phyloP scores from a whole-genome alignment of 1,140 invertebrate species.

The Solenopsis fugax region DNA sequence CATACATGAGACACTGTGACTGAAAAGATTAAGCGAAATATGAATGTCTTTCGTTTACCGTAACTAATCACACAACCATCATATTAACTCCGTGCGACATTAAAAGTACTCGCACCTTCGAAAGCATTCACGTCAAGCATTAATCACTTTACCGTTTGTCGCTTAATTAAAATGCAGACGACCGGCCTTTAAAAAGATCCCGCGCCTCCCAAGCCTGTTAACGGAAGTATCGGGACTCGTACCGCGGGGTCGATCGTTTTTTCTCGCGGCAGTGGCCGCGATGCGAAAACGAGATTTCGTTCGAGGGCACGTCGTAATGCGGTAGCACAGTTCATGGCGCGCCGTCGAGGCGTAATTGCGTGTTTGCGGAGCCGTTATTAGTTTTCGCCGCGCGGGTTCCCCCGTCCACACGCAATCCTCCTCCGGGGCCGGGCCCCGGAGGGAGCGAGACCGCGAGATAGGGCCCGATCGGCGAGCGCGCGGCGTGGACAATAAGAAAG shows the following conservation, averaged over 20 bases:
- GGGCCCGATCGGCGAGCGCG: constrained; percentile 34
- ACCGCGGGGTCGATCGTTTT: constrained; percentile 53
- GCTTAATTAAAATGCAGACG: constrained; percentile 54
- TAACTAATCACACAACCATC: not conserved
- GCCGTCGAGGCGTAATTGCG: constrained; percentile 80
- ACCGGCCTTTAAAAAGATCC: constrained; percentile 15
- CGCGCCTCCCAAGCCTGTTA: constrained; percentile 37
- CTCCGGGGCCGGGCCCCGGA: constrained; percentile 30
- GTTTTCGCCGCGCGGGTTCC: constrained; percentile 76
- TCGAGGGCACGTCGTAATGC: constrained; percentile 73
- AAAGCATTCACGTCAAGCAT: constrained; percentile 15
- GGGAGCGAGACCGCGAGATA: constrained; percentile 49
- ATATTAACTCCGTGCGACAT: not conserved
- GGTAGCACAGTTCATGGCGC: constrained; percentile 79
- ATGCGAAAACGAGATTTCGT: constrained; percentile 73
- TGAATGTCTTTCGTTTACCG: not conserved
- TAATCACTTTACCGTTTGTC: constrained; percentile 40
- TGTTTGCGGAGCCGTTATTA: constrained; percentile 83
- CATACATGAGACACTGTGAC: too few species aligned
- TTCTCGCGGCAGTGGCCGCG: constrained; percentile 50
- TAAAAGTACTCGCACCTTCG: not conserved
- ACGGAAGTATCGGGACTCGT: constrained; percentile 51
- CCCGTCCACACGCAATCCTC: constrained; percentile 70
- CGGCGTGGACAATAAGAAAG: constrained; percentile 67
- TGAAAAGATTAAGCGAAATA: not conserved